Evolutionary conservation across 2,113 vertebrate species (phyloP).

Genomic region (Chelonoidis abingdonii): DNA sequence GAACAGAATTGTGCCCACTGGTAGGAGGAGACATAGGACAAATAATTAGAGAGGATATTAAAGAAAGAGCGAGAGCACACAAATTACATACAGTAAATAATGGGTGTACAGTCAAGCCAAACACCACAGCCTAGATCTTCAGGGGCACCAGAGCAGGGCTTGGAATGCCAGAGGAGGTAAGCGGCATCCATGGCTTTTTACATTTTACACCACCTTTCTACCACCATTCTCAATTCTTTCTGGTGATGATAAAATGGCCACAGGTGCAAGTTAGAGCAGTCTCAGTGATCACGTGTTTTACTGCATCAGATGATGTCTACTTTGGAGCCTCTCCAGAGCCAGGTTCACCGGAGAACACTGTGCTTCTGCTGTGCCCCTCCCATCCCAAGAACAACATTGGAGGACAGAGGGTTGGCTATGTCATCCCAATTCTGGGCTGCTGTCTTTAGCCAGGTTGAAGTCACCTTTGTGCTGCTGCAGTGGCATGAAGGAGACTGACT

Average conservation of each 20-base stretch:
- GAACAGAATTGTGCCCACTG: background rate
- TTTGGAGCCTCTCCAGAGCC: background rate
- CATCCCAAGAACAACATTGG: background rate
- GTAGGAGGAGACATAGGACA: background rate
- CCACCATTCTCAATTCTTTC: background rate
- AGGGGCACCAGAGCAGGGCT: background rate
- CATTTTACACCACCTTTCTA: background rate
- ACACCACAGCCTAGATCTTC: background rate
- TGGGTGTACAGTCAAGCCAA: background rate
- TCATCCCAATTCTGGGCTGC: background rate
- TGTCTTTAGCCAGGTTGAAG: too few relatives aligned
- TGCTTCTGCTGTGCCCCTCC: background rate
- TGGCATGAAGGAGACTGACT: background rate
- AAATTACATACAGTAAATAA: background rate
- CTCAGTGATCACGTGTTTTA: background rate
- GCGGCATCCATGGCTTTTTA: background rate
- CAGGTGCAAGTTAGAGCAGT: background rate
- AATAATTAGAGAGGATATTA: background rate
- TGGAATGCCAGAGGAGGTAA: too few relatives aligned
- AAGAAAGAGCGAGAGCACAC: background rate
- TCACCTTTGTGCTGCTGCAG: background rate
- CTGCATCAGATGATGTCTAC: background rate
- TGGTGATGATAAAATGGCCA: background rate
- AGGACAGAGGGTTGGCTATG: background rate
- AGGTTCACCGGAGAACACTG: background rate